Evolutionary conservation across 2,113 vertebrate species (phyloP).

Genomic region (Stigmatopora nigra): DNA sequence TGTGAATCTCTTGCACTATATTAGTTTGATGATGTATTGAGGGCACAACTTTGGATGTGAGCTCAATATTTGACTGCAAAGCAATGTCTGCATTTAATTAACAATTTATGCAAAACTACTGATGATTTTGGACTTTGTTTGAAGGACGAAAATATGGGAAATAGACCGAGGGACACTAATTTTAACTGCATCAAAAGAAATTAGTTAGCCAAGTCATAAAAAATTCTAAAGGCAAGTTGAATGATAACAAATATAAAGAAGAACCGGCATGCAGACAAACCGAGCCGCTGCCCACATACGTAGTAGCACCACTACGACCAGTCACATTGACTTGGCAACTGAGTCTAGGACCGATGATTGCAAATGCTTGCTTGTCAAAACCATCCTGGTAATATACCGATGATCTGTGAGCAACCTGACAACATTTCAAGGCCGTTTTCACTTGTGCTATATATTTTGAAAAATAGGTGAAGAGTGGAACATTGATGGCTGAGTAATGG

Average conservation of each 20-base stretch:
- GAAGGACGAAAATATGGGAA: too few relatives aligned
- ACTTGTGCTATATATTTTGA: neutral
- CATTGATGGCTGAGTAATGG: conserved; percentile 15
- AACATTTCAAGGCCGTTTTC: neutral
- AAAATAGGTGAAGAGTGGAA: neutral
- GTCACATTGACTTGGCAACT: conserved; percentile 23
- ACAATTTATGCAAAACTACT: too few relatives aligned
- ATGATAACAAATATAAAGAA: neutral
- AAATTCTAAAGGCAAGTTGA: neutral
- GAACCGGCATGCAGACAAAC: conserved; percentile 1
- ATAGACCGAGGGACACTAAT: too few relatives aligned
- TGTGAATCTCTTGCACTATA: conserved; percentile 49
- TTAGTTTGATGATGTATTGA: conserved; percentile 64
- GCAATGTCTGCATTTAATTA: too few relatives aligned
- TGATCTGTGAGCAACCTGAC: conserved; percentile 28
- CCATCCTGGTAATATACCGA: conserved; percentile 16
- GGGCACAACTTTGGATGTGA: conserved; percentile 42
- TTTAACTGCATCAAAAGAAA: neutral
- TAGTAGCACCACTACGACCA: neutral
- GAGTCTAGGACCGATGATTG: conserved; percentile 21
- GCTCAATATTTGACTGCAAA: conserved; percentile 53
- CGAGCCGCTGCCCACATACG: neutral
- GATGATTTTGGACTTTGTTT: neutral
- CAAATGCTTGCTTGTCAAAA: conserved; percentile 32
- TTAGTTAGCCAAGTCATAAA: neutral